A percentile compares a stretch with the other conserved stretches of the same genome.
phyloP scores from a whole-genome alignment of 2,888 invertebrate species.

The Adelognathus sp. region DNA sequence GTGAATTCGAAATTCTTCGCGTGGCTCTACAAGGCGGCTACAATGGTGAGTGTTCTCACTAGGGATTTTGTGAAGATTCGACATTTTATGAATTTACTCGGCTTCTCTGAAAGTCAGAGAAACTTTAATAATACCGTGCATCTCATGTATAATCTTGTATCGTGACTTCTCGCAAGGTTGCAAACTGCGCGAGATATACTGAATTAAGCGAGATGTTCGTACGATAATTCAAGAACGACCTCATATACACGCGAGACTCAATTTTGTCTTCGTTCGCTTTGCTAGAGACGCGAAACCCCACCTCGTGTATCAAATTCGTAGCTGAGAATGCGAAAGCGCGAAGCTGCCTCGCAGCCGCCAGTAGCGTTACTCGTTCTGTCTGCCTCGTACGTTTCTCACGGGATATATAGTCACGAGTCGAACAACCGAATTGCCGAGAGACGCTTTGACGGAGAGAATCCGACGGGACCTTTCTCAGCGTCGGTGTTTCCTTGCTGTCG shows the following conservation, averaged over 20 bases:
- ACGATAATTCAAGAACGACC: background rate
- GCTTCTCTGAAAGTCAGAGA: too few species aligned
- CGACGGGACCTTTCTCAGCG: background rate
- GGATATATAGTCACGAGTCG: background rate
- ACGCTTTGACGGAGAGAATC: slow-evolving; percentile 20
- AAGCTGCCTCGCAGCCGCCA: background rate
- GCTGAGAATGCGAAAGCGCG: background rate
- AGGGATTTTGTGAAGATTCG: too few species aligned
- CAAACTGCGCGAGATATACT: too few species aligned
- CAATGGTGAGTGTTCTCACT: too few species aligned
- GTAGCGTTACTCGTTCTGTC: background rate
- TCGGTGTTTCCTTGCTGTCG: slow-evolving; percentile 1
- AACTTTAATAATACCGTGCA: too few species aligned
- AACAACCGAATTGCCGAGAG: background rate
- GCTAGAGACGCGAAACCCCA: background rate
- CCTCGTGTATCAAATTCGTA: background rate
- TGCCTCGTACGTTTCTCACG: background rate
- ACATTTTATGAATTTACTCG: too few species aligned
- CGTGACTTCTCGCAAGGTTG: too few species aligned
- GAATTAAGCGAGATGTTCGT: background rate
- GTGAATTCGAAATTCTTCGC: too few species aligned
- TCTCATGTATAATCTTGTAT: too few species aligned
- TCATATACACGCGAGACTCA: background rate
- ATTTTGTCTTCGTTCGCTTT: slow-evolving; percentile 1
- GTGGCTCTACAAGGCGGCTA: too few species aligned